Conservation (phyloP, 2,797 vertebrate genomes). For the Lepidocolaptes lacrymiger region DNA sequence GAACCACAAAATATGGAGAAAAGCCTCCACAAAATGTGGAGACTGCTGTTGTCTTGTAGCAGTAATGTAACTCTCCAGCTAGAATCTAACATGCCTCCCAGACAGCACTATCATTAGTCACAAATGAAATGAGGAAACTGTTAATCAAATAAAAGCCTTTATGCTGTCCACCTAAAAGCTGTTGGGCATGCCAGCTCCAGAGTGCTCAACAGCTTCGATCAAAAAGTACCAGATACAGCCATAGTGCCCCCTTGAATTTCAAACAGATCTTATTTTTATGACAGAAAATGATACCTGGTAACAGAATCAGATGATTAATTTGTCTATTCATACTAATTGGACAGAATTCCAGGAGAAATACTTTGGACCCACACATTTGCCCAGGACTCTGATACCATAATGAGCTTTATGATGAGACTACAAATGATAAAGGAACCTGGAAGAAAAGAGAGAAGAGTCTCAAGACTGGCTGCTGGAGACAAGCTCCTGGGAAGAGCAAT, state of each 20-base stretch:
- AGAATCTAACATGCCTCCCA: not conserved
- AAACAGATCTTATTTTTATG: not conserved
- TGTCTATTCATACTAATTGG: constrained; percentile 19
- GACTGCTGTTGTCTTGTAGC: not conserved
- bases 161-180: not conserved
- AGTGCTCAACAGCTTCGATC: not conserved
- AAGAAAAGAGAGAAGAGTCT: not conserved
- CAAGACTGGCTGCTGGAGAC: not conserved
- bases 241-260: not conserved
- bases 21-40: not conserved
- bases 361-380: not conserved
- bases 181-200: not conserved
- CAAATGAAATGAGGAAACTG: not conserved
- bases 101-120: not conserved
- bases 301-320: not conserved
- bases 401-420: not conserved
- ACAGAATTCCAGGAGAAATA: constrained; percentile 46
- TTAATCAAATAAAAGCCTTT: not conserved
- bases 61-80: not conserved
- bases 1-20: not conserved
- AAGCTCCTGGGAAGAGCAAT: not conserved
- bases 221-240: not conserved
- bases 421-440: not conserved
- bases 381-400: not conserved
- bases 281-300: not conserved